Conservation (phyloP, 2,113 vertebrate genomes). For the Turnix velox region DNA sequence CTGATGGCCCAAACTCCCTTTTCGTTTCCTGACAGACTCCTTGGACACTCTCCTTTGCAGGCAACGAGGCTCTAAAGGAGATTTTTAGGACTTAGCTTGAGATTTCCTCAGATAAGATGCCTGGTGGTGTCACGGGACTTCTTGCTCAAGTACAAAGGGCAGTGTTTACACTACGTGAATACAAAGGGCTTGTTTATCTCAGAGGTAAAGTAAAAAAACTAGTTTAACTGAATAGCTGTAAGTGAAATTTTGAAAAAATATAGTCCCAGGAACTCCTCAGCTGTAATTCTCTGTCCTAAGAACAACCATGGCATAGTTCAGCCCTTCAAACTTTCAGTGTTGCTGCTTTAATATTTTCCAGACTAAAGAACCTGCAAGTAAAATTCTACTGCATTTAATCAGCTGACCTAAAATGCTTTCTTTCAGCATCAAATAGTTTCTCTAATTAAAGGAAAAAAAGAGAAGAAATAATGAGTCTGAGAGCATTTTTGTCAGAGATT, state of each 20-base stretch:
- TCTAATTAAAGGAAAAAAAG: not conserved
- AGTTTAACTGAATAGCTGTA: not conserved
- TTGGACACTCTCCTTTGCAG: not conserved
- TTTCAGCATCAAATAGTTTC: not conserved
- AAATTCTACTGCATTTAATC: not conserved
- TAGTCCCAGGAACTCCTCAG: not conserved
- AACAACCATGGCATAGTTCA: not conserved
- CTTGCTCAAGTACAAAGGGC: not conserved
- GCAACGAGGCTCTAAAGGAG: not conserved
- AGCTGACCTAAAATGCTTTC: not conserved
- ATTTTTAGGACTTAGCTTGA: not conserved
- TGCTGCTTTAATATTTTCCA: not conserved
- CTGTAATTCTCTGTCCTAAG: not conserved
- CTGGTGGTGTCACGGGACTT: not conserved
- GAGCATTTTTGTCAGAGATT: not conserved
- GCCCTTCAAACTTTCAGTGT: not conserved
- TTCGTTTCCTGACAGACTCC: not conserved
- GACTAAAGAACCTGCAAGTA: not conserved
- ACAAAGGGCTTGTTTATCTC: not conserved
- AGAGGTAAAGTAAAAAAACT: not conserved
- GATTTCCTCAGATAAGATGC: not conserved
- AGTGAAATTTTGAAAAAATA: not conserved
- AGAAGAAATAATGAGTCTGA: not conserved
- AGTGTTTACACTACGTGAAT: too few species aligned
- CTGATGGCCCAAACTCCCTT: not conserved